Evolutionary conservation across 2,113 vertebrate species (phyloP), one percentile per base, ranked within the genome.

Genomic region (Tautogolabrus adspersus): DNA sequence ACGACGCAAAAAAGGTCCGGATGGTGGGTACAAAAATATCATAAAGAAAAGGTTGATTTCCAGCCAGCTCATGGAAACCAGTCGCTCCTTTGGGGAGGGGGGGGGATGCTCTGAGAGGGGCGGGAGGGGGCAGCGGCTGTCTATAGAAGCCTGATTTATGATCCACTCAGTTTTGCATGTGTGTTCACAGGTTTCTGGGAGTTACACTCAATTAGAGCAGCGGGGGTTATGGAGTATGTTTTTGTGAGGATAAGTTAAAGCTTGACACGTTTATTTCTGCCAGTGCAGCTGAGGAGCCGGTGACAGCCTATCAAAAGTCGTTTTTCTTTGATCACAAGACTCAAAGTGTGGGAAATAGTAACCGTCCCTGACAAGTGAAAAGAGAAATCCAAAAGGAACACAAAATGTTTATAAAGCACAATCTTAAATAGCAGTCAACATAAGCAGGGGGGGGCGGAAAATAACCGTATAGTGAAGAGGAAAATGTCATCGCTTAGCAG

Each of bases 171-270:
- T 82, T 88, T 87, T 83, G 89, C 82, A 83, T 87, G 83, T 84
- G 88, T 85, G 83, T 89, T 92, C 86, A 88, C 90, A 91, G 86
- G 82, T 91, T 92, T 89, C 72, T 84, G 85, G 72, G 86, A 90
- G 89, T 90, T 88, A 83, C 83, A 89, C 87, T 92, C 92, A 90
- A 92, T 92, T 93, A 93, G 89, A 92, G 84, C 88, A 85, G 90
- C 87, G 22, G 87, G 87, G 89, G 87, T 88, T 84, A 75, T 34
- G 81, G 68, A 79, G 79, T 85, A 54, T 87, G 84, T 87, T 91
- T 88, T 85, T 89, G 82, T 46, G 87, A 71, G 86, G 88, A 93
- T 83, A 91, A 91, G 91, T 89, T 90, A 89, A 91, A 89, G 87
- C 86, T 83, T 88, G 91, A 91, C 89, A 86, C 88, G 62, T 93